These are phyloP conservation scores for Chelonia mydas DNA, from an alignment of 2,797 vertebrate species.

Conservation along the genomic window DNA sequence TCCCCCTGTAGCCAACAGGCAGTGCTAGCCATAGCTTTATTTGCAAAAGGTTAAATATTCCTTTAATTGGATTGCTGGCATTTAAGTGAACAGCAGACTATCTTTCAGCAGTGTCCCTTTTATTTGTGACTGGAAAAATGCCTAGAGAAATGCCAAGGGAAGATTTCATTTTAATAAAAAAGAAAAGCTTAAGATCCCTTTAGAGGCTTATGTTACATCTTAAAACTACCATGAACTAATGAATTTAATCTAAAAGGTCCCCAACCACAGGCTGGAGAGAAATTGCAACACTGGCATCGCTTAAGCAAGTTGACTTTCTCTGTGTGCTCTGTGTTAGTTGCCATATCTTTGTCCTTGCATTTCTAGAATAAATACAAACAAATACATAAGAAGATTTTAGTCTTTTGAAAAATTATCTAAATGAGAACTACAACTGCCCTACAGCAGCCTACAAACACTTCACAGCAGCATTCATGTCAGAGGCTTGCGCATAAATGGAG, in stretches of 20 bases:
- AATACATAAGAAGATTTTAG: background rate
- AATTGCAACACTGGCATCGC: background rate
- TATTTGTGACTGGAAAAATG: slow-evolving; percentile 69
- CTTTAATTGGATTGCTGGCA: slow-evolving; percentile 82
- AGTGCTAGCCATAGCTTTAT: slow-evolving; percentile 69
- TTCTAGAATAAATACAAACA: background rate
- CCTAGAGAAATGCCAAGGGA: slow-evolving; percentile 77
- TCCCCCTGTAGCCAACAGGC: slow-evolving; percentile 52
- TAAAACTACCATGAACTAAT: slow-evolving; percentile 71
- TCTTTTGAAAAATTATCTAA: slow-evolving; percentile 1
- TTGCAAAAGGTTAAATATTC: slow-evolving; percentile 81
- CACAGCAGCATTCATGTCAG: background rate
- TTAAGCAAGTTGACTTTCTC: background rate
- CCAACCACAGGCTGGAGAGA: slow-evolving; percentile 42
- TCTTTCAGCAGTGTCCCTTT: slow-evolving; percentile 68
- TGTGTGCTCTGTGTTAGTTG: background rate
- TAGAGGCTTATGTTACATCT: slow-evolving; percentile 74
- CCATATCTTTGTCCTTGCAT: background rate
- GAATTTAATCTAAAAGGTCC: slow-evolving; percentile 76
- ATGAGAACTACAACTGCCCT: slow-evolving; percentile 6
- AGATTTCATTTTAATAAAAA: slow-evolving; percentile 79
- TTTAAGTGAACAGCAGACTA: slow-evolving; percentile 66
- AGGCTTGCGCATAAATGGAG: background rate
- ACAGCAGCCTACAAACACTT: slow-evolving; percentile 27
- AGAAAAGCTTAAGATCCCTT: slow-evolving; percentile 66